Percentiles rank a stretch among this genome's conserved stretches.
These are phyloP conservation scores for Porites lobata DNA, from an alignment of 92 coral and sea anemone genomes.

Conservation along the genomic window DNA sequence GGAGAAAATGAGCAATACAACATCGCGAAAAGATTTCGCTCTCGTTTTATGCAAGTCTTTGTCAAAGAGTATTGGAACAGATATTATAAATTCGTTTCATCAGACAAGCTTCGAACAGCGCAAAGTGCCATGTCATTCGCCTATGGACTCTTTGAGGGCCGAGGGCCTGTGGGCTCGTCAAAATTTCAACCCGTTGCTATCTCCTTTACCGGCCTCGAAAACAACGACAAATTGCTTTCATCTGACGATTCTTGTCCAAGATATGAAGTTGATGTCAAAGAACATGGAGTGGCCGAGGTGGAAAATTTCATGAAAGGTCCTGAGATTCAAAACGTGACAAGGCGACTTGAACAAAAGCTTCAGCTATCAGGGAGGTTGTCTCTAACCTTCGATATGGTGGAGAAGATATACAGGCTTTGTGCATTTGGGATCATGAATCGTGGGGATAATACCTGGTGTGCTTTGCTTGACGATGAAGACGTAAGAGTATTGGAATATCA, in stretches of 20 bases:
- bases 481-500: constrained; percentile 61
- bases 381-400: constrained; percentile 46
- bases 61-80: constrained; percentile 76
- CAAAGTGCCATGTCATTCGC: constrained; percentile 94
- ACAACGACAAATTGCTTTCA: constrained; percentile 77
- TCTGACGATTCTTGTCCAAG: constrained; percentile 79
- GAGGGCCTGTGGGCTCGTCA: constrained; percentile 68
- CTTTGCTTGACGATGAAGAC: constrained; percentile 61
- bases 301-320: constrained; percentile 39
- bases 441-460: constrained; percentile 70
- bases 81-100: constrained; percentile 76
- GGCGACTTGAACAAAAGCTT: constrained; percentile 52
- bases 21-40: constrained; percentile 77
- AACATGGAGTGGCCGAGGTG: constrained; percentile 42
- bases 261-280: constrained; percentile 55
- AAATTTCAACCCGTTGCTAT: constrained; percentile 90
- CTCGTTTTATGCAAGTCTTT: constrained; percentile 72
- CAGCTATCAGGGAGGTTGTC: constrained; percentile 57
- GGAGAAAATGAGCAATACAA: constrained; percentile 80
- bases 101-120: constrained; percentile 81
- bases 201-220: constrained; percentile 73
- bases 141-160: constrained; percentile 86
- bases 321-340: constrained; percentile 34
- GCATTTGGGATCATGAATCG: constrained; percentile 66
- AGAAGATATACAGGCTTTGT: constrained; percentile 66